Evolutionary conservation across 2,113 vertebrate species (phyloP), one percentile per base, ranked within the genome.

Genomic region (Brachyhypopomus gauderio): DNA sequence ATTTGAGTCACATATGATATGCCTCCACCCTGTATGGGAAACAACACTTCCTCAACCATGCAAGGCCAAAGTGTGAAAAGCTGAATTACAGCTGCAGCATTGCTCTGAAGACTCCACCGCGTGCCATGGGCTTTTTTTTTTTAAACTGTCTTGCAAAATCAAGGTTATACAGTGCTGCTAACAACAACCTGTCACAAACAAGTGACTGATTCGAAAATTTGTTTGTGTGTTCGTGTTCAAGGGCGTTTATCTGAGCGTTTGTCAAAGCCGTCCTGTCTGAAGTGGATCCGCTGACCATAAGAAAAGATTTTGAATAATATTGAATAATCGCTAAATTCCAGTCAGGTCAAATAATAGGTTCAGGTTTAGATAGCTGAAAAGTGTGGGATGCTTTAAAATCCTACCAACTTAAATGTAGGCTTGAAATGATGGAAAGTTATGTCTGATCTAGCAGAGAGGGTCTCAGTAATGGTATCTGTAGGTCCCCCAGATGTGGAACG

Each of bases 41-140:
- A 23, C 58, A 22, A 23, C 1, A 3, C 1, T 62, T 73, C 30
- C 6, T 38, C 20, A 74, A 38, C 23, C 30, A 27, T 67, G 60
- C 76, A 70, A 83, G 63, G 55, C 56, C 71, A 55, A 16, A 75
- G 64, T 19, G 7, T 1, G n/a, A 74, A 77, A 38, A 38, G 59
- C 5, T 67, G 30, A 67, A 81, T 69, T 67, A 69, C 16, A 25
- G 20, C 59, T 45, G 5, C 56, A 30, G 23, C 16, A 45, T 7
- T 69, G n/a, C 63, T 58, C 22, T 30, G 25, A 77, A 34, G 36
- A 6, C 72, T 55, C 16, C 62, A 3, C 8, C 6, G 4, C 6
- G 25, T 72, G 5, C 56, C 25, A 45, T 72, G 64, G 20, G 30
- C 41, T 36, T 38, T 67, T 36, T 36, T 67, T 19, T 66, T 52